Evolutionary conservation across 2,888 invertebrate genomes (phyloP), one percentile per base, ranked within the genome.

Genomic region (Aspidapion aeneum): DNA sequence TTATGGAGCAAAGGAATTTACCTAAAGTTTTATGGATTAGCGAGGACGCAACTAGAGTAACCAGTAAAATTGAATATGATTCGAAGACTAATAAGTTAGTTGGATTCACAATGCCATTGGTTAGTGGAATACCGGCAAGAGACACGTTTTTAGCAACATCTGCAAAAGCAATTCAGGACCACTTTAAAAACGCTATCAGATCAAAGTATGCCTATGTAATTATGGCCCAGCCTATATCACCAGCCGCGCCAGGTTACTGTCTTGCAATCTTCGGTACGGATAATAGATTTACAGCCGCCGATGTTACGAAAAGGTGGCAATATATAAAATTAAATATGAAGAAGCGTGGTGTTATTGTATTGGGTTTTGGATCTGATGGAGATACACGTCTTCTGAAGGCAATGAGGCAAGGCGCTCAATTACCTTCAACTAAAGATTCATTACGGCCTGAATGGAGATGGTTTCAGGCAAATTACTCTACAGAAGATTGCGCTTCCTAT

Each of bases 41-140:
- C 54, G 61, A 64, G 51, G 64, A 64, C 18, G 61, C 21, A 19
- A 64, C 64, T 1, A 62, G 60, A 57, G 56, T 64, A 2, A 59
- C 59, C 5, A 49, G 54, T 1, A 61, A 50, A 62, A 70, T 70
- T 18, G 66, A 71, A 60, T 72, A 72, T 48, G 63, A 71, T 21
- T 35, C 64, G 7, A 69, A 49, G 60, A 66, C 60, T 17, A 73
- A 71, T 49, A 69, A 70, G 61, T 54, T 71, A n/a, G 61, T 72
- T 20, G 71, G 71, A 64, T 71, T 71, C 62, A 63, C 65, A 35
- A 16, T 71, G 9, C 69, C 70, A 16, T 55, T 70, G 57, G 61
- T 58, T 55, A 65, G 68, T 60, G 68, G 69, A 18, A 7, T 68
- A 17, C 72, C 70, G 1, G 9, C 52, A 12, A 61, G 16, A 55